phyloP scores from a whole-genome alignment of 2,888 invertebrate genomes.

The Dyspetes luteomarginatus region DNA sequence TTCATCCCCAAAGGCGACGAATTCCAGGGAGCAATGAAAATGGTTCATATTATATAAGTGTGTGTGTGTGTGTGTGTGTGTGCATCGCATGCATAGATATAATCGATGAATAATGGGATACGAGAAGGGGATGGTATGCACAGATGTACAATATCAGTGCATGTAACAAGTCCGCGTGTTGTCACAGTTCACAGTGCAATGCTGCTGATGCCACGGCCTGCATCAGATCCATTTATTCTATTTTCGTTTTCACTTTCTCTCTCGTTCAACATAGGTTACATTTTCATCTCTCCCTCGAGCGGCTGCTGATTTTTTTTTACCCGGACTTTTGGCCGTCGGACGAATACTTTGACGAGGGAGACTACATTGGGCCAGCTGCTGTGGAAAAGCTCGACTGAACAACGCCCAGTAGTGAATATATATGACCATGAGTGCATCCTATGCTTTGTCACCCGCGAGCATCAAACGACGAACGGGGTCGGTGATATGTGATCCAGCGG shows the following conservation, averaged over 20 bases:
- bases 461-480: not conserved
- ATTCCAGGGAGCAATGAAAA: constrained; percentile 10
- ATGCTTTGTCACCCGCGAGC: not conserved
- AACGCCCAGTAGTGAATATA: not conserved
- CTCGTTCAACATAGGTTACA: constrained; percentile 25
- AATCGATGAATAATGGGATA: constrained; percentile 59
- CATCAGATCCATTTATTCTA: constrained; percentile 52
- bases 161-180: constrained; percentile 49
- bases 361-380: constrained; percentile 12
- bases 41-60: not conserved
- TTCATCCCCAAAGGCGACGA: not conserved
- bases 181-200: constrained; percentile 40
- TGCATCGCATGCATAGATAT: not conserved
- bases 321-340: constrained; percentile 17
- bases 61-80: not conserved
- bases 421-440: constrained; percentile 14
- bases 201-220: constrained; percentile 38
- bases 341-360: constrained; percentile 38
- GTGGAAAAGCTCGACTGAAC: constrained; percentile 8
- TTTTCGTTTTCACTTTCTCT: not conserved
- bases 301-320: constrained; percentile 33
- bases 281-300: constrained; percentile 37
- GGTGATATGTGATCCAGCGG: not conserved
- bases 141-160: constrained; percentile 49
- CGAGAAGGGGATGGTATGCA: constrained; percentile 32